Conservation (phyloP, 2,113 vertebrate genomes). For the Solea senegalensis region DNA sequence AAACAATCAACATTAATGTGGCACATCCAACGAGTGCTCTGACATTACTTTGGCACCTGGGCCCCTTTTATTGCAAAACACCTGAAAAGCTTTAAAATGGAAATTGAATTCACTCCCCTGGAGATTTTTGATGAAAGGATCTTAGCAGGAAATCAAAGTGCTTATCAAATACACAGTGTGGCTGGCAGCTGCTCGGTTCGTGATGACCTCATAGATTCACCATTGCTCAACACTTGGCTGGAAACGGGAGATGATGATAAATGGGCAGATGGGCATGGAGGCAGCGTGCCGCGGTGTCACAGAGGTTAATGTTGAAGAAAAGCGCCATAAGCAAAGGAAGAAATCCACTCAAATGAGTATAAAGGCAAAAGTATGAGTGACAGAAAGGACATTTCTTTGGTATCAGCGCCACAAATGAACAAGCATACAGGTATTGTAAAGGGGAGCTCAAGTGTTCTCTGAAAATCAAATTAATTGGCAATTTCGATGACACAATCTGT, state of each 20-base stretch:
- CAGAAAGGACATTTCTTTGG: too few relatives aligned
- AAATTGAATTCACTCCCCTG: constrained; percentile 74
- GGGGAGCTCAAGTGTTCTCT: background rate
- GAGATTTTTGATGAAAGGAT: constrained; percentile 71
- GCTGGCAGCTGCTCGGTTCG: constrained; percentile 61
- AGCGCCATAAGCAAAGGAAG: background rate
- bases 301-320: constrained; percentile 13
- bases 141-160: constrained; percentile 69
- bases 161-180: constrained; percentile 60
- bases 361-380: background rate
- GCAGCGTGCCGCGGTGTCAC: constrained; percentile 17
- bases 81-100: constrained; percentile 69
- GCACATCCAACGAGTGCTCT: constrained; percentile 42
- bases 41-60: constrained; percentile 45
- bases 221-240: constrained; percentile 46
- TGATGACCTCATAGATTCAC: constrained; percentile 56
- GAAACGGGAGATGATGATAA: constrained; percentile 49
- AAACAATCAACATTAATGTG: constrained; percentile 59
- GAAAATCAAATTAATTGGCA: background rate
- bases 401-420: background rate
- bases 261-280: constrained; percentile 44
- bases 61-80: constrained; percentile 60
- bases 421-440: background rate
- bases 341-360: background rate
- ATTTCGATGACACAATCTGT: background rate